Conservation (phyloP, 2,797 vertebrate genomes). For the Acropternis orthonyx region DNA sequence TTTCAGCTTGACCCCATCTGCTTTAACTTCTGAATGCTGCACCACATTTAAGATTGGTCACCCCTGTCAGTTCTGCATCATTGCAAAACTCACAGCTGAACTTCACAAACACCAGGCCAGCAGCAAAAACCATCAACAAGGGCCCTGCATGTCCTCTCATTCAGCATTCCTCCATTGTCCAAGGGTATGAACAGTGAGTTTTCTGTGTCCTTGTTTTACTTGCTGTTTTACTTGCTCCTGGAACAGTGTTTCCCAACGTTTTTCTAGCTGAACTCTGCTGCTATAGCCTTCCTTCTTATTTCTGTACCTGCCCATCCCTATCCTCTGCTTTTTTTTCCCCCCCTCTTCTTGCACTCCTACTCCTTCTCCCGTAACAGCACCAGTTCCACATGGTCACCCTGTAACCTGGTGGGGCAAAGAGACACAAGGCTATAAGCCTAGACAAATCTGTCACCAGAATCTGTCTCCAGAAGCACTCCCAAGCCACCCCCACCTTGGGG, state of each 20-base stretch:
- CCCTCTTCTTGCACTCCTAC: background rate
- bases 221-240: background rate
- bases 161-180: background rate
- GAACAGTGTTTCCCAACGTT: background rate
- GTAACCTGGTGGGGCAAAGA: background rate
- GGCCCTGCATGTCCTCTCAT: background rate
- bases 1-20: background rate
- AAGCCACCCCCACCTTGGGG: background rate
- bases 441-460: background rate
- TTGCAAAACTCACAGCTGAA: background rate
- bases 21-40: background rate
- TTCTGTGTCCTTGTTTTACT: background rate
- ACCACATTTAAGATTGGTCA: background rate
- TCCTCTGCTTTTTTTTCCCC: rapidly evolving
- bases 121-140: background rate
- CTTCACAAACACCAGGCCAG: background rate
- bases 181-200: background rate
- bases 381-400: background rate
- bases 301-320: background rate
- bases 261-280: background rate
- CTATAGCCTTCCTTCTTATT: background rate
- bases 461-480: background rate
- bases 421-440: rapidly evolving
- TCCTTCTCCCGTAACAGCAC: background rate
- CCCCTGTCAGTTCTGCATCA: background rate